phyloP scores from a whole-genome alignment of 2,888 invertebrate genomes.

The Tuta absoluta region DNA sequence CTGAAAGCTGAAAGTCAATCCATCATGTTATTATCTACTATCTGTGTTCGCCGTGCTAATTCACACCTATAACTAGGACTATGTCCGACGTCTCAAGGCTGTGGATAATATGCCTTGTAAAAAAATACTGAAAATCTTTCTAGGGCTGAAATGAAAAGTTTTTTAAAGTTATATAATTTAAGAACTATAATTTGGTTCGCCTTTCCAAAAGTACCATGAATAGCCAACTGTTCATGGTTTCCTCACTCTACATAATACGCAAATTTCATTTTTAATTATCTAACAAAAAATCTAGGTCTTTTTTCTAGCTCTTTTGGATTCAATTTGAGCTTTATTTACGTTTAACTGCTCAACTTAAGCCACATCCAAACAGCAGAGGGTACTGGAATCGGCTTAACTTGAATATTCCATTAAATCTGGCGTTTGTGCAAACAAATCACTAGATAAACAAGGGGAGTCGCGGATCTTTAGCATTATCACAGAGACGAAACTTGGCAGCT shows the following conservation, averaged over 20 bases:
- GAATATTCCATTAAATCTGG: constrained; percentile 72
- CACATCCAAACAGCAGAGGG: constrained; percentile 42
- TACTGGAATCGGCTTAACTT: constrained; percentile 60
- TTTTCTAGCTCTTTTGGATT: neutral
- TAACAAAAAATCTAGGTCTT: neutral
- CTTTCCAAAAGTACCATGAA: no score
- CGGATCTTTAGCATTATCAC: constrained; percentile 4
- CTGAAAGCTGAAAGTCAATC: neutral
- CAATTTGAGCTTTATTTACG: constrained; percentile 29
- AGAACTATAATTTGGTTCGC: no score
- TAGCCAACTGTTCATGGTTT: no score
- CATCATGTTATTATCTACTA: neutral
- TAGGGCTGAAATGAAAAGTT: neutral
- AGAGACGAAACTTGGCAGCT: neutral
- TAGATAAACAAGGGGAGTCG: constrained; percentile 55
- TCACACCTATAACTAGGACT: no score
- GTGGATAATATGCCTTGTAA: no score
- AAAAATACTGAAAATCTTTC: neutral
- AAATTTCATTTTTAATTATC: neutral
- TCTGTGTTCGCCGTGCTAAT: neutral
- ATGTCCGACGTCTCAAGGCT: no score
- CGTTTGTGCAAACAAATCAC: constrained; percentile 63
- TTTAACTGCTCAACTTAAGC: constrained; percentile 43
- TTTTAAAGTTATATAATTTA: no score
- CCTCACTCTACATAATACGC: no score